Evolutionary conservation across 2,113 vertebrate genomes (phyloP).

Genomic region (Tricholaema leucomelas): DNA sequence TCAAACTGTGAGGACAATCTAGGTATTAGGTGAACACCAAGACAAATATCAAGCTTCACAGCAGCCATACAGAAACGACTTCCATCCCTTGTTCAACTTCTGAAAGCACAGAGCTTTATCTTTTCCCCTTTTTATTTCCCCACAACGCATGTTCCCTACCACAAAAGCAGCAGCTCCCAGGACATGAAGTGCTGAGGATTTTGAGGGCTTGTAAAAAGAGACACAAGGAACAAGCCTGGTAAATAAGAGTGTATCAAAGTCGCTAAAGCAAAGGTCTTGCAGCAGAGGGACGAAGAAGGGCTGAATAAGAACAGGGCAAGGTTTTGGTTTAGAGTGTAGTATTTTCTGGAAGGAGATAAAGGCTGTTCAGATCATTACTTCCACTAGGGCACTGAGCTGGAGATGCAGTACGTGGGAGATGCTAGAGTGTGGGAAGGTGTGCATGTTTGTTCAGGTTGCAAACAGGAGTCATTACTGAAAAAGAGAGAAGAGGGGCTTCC

Average conservation of each 20-base stretch:
- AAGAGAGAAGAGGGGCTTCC: background rate
- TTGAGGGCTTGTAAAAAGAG: background rate
- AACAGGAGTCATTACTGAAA: background rate
- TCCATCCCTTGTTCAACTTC: background rate
- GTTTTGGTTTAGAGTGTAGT: background rate
- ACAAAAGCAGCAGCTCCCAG: background rate
- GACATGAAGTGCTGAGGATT: background rate
- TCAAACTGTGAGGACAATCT: background rate
- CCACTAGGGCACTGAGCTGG: background rate
- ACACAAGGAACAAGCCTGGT: background rate
- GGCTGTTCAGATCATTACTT: background rate
- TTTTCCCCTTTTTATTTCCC: background rate
- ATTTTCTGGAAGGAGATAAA: background rate
- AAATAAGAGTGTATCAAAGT: background rate
- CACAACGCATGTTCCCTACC: background rate
- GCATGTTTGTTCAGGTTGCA: background rate
- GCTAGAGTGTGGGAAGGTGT: background rate
- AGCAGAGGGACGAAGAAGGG: background rate
- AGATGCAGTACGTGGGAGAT: rapidly evolving
- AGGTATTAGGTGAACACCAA: background rate
- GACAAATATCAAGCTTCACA: background rate
- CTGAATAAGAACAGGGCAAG: background rate
- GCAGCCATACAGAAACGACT: background rate
- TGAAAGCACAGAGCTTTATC: background rate
- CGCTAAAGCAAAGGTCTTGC: background rate